phyloP scores from a whole-genome alignment of 2,113 vertebrate species.

The Sitta europaea region DNA sequence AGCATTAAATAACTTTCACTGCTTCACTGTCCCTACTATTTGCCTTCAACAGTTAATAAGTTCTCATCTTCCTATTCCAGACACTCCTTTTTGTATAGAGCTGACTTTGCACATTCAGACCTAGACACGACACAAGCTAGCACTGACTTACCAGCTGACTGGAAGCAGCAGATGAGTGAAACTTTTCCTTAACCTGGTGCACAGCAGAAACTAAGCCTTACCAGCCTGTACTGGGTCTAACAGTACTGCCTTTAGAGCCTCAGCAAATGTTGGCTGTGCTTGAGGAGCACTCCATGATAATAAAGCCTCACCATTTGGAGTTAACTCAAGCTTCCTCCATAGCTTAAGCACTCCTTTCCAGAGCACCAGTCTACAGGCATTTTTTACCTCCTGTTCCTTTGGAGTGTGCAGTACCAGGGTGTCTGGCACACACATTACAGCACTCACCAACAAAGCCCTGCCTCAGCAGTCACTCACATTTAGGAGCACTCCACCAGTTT shows the following conservation, averaged over 20 bases:
- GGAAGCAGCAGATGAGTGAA: fast-evolving
- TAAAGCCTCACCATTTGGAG: neutral
- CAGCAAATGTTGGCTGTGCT: neutral
- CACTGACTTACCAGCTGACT: neutral
- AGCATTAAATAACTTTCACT: neutral
- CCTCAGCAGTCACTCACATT: neutral
- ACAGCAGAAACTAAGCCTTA: neutral
- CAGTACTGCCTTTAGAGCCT: neutral
- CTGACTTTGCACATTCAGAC: neutral
- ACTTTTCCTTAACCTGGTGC: neutral
- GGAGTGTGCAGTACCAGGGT: neutral
- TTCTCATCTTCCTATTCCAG: neutral
- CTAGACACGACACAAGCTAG: neutral
- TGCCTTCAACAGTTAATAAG: neutral
- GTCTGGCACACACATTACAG: fast-evolving
- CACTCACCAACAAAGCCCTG: neutral
- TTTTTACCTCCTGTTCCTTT: neutral
- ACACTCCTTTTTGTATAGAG: neutral
- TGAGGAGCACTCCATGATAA: neutral
- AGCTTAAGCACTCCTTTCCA: neutral
- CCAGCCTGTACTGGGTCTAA: fast-evolving
- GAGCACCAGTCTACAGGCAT: fast-evolving
- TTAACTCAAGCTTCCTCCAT: neutral
- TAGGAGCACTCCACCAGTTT: neutral
- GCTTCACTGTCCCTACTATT: neutral